These are phyloP conservation scores for Muntiacus muntjak DNA, from an alignment of 2,113 vertebrate species.

Conservation along the genomic window DNA sequence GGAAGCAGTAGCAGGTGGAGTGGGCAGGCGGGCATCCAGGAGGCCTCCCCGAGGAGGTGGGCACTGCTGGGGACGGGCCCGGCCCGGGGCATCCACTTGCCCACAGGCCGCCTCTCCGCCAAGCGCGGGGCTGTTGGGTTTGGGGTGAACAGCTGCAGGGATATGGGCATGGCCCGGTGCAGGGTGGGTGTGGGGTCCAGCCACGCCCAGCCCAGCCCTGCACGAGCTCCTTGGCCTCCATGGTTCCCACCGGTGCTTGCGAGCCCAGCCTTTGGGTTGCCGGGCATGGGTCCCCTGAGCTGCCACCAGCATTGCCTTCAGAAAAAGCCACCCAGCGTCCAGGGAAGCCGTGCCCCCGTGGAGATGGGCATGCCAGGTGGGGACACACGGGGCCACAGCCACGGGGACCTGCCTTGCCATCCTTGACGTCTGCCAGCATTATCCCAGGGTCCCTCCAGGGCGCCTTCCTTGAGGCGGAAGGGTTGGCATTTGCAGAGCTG, in stretches of 20 bases:
- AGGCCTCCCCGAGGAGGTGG: background rate
- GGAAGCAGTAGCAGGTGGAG: background rate
- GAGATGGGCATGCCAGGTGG: fast-evolving
- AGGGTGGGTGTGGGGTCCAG: background rate
- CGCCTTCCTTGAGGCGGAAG: background rate
- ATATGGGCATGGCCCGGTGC: fast-evolving
- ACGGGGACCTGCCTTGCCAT: fast-evolving
- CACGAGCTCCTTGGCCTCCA: fast-evolving
- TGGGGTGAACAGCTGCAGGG: fast-evolving
- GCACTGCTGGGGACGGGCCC: background rate
- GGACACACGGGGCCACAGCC: background rate
- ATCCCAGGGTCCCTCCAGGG: background rate
- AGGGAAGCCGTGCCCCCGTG: fast-evolving
- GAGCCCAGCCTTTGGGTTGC: background rate
- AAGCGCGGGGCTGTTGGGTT: background rate
- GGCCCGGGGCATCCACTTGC: fast-evolving
- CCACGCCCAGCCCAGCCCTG: background rate
- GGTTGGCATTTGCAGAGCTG: background rate
- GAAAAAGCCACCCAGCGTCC: too few species aligned
- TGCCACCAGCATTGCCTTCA: background rate
- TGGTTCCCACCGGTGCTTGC: background rate
- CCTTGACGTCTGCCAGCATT: background rate
- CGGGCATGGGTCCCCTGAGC: background rate
- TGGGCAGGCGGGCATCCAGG: fast-evolving
- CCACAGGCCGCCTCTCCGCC: background rate